phyloP scores from a whole-genome alignment of 2,113 vertebrate genomes.

The Cervus canadensis region DNA sequence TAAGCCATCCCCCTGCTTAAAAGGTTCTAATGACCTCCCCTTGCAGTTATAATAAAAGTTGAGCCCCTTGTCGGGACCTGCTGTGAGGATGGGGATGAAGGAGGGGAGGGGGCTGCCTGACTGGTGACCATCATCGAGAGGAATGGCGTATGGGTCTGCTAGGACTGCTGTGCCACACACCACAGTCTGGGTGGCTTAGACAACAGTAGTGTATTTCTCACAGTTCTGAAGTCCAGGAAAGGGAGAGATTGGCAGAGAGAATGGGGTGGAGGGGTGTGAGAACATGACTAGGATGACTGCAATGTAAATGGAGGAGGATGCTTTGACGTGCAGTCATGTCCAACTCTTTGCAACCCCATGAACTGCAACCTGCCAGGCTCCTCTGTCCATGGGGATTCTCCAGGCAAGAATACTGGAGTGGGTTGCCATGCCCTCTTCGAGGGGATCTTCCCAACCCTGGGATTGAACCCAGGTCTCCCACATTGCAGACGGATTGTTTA shows the following conservation, averaged over 20 bases:
- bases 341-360: background rate
- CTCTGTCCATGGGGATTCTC: background rate
- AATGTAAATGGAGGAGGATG: background rate
- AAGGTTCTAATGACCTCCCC: background rate
- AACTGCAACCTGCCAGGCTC: background rate
- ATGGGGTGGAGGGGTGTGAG: background rate
- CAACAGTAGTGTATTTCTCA: background rate
- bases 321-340: background rate
- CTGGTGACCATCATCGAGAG: background rate
- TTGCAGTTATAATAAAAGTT: background rate
- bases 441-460: background rate
- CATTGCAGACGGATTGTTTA: background rate
- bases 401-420: background rate
- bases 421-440: background rate
- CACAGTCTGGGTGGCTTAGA: background rate
- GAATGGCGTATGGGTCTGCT: background rate
- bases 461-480: background rate
- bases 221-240: background rate
- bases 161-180: background rate
- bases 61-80: background rate
- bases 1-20: background rate
- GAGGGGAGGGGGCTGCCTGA: background rate
- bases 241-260: background rate
- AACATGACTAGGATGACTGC: background rate
- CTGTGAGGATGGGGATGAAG: accelerated